Percentiles rank a stretch among this genome's conserved stretches.
Conservation (phyloP, 2,113 vertebrate species). For the Nesospiza acunhae region DNA sequence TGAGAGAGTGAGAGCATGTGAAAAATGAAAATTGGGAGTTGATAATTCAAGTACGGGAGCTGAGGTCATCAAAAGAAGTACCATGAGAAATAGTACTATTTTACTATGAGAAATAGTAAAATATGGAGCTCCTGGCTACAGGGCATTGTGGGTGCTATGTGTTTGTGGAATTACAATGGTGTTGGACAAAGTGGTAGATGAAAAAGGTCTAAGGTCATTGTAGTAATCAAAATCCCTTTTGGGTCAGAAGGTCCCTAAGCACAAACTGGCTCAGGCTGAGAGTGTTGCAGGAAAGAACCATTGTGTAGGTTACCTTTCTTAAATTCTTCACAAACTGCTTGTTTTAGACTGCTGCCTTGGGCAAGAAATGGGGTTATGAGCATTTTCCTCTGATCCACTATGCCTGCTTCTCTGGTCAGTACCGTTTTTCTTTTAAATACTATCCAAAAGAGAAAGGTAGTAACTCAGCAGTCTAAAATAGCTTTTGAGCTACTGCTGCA, state of each 20-base stretch:
- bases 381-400: background rate
- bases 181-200: background rate
- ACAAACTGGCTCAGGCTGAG: background rate
- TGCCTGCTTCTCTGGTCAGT: background rate
- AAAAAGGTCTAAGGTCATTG: background rate
- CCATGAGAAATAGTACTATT: background rate
- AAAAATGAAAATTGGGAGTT: background rate
- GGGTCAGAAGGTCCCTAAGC: background rate
- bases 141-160: background rate
- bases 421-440: background rate
- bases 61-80: background rate
- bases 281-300: background rate
- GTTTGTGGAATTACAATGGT: background rate
- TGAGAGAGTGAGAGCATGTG: background rate
- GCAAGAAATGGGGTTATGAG: background rate
- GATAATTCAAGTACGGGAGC: background rate
- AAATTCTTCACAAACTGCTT: background rate
- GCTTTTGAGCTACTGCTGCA: background rate
- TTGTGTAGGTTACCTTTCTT: background rate
- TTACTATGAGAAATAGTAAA: background rate
- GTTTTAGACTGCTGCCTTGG: background rate
- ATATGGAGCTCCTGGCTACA: background rate
- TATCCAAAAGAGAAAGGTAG: background rate
- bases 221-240: background rate
- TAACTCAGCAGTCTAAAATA: background rate